Evolutionary conservation across 2,797 vertebrate species (phyloP).

Genomic region (Halcyon smyrnensis): DNA sequence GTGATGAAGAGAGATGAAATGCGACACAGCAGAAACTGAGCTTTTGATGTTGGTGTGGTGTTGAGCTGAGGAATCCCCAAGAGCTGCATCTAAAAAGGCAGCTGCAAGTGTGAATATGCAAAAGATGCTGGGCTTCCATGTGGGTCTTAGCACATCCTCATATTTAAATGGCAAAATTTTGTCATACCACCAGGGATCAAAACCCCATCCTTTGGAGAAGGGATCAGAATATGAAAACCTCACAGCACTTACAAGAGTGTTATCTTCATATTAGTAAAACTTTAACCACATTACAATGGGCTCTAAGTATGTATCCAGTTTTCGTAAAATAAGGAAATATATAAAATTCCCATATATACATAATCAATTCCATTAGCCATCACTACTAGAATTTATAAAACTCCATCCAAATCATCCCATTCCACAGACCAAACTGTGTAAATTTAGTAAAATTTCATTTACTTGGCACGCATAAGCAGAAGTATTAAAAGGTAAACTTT

Average conservation of each 20-base stretch:
- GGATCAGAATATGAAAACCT: not conserved
- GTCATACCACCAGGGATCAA: not conserved
- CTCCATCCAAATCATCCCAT: not conserved
- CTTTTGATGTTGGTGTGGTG: not conserved
- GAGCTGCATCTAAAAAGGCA: slow-evolving; percentile 20
- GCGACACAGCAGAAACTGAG: not conserved
- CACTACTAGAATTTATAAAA: not conserved
- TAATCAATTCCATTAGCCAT: not conserved
- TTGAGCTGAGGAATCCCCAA: slow-evolving; percentile 8
- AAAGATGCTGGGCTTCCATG: not conserved
- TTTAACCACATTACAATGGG: not conserved
- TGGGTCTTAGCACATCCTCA: not conserved
- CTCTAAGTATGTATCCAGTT: not conserved
- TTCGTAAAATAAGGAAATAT: not conserved
- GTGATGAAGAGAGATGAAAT: not conserved
- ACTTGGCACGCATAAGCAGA: not conserved
- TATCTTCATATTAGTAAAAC: not conserved
- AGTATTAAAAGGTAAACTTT: not conserved
- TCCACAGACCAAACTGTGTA: not conserved
- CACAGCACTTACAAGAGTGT: not conserved
- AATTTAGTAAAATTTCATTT: not conserved
- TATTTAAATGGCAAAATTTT: slow-evolving; percentile 12
- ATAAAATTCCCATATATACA: not conserved
- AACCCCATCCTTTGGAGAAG: not conserved
- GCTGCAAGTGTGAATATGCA: not conserved